Percentiles rank a stretch among this genome's conserved stretches.
Conservation (phyloP, 2,888 invertebrate species). For the Sarcophaga carnaria region DNA sequence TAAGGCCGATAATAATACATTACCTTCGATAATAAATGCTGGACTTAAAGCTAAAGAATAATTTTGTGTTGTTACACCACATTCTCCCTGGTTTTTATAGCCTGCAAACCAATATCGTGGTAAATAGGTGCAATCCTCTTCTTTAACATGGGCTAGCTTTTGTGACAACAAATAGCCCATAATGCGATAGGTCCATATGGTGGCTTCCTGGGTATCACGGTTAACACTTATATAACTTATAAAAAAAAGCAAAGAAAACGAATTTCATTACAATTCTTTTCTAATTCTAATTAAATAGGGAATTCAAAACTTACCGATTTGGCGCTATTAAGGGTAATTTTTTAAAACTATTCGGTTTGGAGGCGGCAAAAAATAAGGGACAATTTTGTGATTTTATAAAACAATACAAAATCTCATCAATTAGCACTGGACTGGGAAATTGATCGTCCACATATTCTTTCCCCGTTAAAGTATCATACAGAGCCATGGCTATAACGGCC, state of each 20-base stretch:
- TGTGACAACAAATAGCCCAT: conserved; percentile 79
- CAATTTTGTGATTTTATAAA: conserved; percentile 89
- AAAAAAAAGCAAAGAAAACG: conserved; percentile 12
- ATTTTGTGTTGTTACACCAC: conserved; percentile 89
- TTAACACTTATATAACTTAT: conserved; percentile 80
- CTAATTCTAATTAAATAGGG: background rate
- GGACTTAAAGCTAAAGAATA: conserved; percentile 90
- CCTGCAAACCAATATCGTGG: conserved; percentile 86
- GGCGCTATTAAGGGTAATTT: conserved; percentile 80
- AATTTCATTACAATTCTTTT: background rate
- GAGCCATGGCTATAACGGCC: conserved; percentile 85
- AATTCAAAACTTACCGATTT: conserved; percentile 73
- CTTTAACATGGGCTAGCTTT: conserved; percentile 73
- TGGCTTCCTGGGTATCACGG: conserved; percentile 78
- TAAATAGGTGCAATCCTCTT: conserved; percentile 82
- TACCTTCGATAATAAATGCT: conserved; percentile 86
- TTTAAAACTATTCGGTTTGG: conserved; percentile 83
- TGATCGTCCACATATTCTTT: conserved; percentile 77
- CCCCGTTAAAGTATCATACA: conserved; percentile 85
- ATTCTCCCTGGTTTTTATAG: conserved; percentile 86
- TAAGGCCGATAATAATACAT: too few relatives aligned
- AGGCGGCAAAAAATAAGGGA: conserved; percentile 84
- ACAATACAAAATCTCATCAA: conserved; percentile 90
- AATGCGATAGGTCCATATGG: conserved; percentile 80
- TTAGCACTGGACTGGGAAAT: conserved; percentile 78